Evolutionary conservation across 2,888 invertebrate genomes (phyloP).

Genomic region (Portevinia maculata): DNA sequence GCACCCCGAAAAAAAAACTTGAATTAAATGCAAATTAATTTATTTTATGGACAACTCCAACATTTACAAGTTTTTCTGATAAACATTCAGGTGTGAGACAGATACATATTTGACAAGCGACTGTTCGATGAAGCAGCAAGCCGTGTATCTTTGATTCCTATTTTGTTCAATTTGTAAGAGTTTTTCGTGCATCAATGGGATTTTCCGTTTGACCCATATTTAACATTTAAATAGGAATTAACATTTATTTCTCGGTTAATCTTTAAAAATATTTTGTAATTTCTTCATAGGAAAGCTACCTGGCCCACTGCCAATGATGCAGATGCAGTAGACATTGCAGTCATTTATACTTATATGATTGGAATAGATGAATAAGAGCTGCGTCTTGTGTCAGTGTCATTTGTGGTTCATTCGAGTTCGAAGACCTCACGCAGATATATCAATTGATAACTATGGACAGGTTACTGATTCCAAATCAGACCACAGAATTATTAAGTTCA

Average conservation of each 20-base stretch:
- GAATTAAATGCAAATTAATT: too few species aligned
- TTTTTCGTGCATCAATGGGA: too few species aligned
- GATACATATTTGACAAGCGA: too few species aligned
- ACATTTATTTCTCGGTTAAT: not conserved
- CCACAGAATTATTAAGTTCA: conserved; percentile 35
- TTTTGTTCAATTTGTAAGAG: too few species aligned
- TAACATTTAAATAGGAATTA: conserved; percentile 14
- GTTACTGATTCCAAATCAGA: conserved; percentile 51
- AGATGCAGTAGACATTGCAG: not conserved
- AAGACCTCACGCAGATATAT: conserved; percentile 27
- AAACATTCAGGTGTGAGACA: too few species aligned
- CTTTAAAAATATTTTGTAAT: conserved; percentile 27
- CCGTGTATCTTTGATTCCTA: too few species aligned
- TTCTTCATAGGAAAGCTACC: conserved; percentile 38
- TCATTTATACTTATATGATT: conserved; percentile 22
- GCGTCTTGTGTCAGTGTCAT: conserved; percentile 19
- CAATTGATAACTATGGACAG: conserved; percentile 31
- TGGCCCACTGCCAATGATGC: conserved; percentile 49
- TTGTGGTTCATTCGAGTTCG: conserved; percentile 9
- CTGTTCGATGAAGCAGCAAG: too few species aligned
- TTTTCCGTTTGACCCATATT: conserved; percentile 44
- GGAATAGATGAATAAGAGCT: conserved; percentile 38
- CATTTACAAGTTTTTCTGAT: too few species aligned
- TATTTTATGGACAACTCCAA: too few species aligned
- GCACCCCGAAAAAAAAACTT: too few species aligned